A percentile compares a stretch with the other conserved stretches of the same genome.
These are phyloP conservation scores for Scaptomyza reducta DNA, from an alignment of 2,888 invertebrate species.

Conservation along the genomic window DNA sequence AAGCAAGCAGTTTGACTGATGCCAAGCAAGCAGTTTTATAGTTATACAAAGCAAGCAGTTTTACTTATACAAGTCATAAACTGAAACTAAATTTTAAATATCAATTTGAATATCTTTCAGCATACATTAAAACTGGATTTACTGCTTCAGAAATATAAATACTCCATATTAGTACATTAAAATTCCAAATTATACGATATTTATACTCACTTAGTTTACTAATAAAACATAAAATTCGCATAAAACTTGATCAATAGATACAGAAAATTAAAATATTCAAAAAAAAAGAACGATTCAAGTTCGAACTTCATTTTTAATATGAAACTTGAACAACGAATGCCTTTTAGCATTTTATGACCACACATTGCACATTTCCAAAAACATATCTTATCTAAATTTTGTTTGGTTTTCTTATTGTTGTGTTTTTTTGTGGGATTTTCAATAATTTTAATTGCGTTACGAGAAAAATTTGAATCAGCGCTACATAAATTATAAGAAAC, in stretches of 20 bases:
- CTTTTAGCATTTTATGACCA: constrained; percentile 50
- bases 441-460: constrained; percentile 73
- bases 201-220: constrained; percentile 10
- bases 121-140: neutral
- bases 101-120: too few relatives aligned
- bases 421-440: constrained; percentile 43
- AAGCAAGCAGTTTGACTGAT: neutral
- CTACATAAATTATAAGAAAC: constrained; percentile 68
- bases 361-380: constrained; percentile 40
- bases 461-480: constrained; percentile 68
- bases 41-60: too few relatives aligned
- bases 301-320: constrained; percentile 22
- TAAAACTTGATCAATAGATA: constrained; percentile 31
- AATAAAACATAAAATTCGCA: constrained; percentile 48
- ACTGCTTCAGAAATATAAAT: neutral
- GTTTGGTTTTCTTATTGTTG: constrained; percentile 15
- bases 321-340: constrained; percentile 44
- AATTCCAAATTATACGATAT: constrained; percentile 1
- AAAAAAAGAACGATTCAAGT: constrained; percentile 3
- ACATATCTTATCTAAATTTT: constrained; percentile 42
- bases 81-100: too few relatives aligned
- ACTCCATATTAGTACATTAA: constrained; percentile 4
- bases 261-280: constrained; percentile 22
- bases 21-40: neutral
- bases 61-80: too few relatives aligned